Conservation (phyloP, 2,888 invertebrate species). For the Argyresthia albistria region DNA sequence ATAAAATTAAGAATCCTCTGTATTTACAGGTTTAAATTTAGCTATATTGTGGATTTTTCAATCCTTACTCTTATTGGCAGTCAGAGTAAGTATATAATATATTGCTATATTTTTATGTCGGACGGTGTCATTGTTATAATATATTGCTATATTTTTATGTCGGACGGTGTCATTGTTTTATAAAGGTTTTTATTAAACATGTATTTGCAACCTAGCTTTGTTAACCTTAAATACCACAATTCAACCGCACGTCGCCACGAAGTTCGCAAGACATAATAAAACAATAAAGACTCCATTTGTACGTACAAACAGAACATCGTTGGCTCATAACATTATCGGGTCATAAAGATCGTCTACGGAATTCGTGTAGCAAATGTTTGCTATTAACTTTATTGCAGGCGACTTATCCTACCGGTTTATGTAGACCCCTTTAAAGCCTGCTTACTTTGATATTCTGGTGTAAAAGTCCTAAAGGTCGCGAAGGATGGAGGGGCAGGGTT, state of each 20-base stretch:
- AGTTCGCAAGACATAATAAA: constrained; percentile 41
- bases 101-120: too few species aligned
- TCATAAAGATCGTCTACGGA: constrained; percentile 57
- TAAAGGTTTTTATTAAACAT: too few species aligned
- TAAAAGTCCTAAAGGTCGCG: not conserved
- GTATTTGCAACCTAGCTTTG: too few species aligned
- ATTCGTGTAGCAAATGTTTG: constrained; percentile 64
- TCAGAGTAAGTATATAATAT: too few species aligned
- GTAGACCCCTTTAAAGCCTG: constrained; percentile 22
- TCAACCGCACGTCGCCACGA: not conserved
- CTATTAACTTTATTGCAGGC: constrained; percentile 63
- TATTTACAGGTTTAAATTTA: too few species aligned
- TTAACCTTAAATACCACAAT: too few species aligned
- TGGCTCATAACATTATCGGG: constrained; percentile 68
- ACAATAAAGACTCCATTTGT: constrained; percentile 56
- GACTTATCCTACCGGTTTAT: constrained; percentile 34
- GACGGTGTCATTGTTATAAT: too few species aligned
- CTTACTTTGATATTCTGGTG: constrained; percentile 16
- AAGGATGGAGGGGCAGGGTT: constrained; percentile 15
- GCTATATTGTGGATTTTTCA: too few species aligned
- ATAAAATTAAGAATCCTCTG: too few species aligned
- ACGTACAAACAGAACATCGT: constrained; percentile 58
- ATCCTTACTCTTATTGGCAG: too few species aligned
- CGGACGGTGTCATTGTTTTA: too few species aligned
- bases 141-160: too few species aligned